phyloP scores from a whole-genome alignment of 1,140 invertebrate species.

The Metopolophium dirhodum region DNA sequence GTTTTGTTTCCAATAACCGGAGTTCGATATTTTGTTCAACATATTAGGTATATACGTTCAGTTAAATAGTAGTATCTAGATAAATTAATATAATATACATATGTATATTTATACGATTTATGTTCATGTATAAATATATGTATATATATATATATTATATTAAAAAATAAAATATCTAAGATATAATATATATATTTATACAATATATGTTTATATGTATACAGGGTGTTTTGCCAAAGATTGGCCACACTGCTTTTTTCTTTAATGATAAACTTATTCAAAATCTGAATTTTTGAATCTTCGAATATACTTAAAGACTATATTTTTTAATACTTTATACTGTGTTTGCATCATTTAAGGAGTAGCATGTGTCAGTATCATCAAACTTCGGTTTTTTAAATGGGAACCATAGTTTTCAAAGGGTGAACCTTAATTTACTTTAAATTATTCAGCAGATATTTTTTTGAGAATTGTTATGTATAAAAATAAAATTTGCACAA shows the following conservation, averaged over 20 bases:
- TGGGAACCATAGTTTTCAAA: too few species aligned
- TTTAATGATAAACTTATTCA: background rate
- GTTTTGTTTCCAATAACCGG: background rate
- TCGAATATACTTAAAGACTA: too few species aligned
- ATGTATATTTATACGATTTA: background rate
- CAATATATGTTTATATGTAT: background rate
- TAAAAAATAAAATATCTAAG: too few species aligned
- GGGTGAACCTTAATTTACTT: background rate
- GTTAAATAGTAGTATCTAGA: constrained; percentile 37
- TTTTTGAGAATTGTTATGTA: background rate
- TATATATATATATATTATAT: background rate
- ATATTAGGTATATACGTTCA: background rate
- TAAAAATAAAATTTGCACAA: background rate
- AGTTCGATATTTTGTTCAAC: constrained; percentile 13
- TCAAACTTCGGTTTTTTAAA: background rate
- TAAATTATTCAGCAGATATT: background rate
- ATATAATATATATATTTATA: background rate
- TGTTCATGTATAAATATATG: background rate
- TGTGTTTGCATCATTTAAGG: background rate
- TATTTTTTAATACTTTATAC: background rate
- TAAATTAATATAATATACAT: background rate
- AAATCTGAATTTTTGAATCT: background rate
- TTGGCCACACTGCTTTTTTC: background rate
- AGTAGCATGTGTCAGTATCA: background rate
- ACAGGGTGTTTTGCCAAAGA: background rate